Conservation (phyloP, 2,113 vertebrate species). For the Nothocercus julius region DNA sequence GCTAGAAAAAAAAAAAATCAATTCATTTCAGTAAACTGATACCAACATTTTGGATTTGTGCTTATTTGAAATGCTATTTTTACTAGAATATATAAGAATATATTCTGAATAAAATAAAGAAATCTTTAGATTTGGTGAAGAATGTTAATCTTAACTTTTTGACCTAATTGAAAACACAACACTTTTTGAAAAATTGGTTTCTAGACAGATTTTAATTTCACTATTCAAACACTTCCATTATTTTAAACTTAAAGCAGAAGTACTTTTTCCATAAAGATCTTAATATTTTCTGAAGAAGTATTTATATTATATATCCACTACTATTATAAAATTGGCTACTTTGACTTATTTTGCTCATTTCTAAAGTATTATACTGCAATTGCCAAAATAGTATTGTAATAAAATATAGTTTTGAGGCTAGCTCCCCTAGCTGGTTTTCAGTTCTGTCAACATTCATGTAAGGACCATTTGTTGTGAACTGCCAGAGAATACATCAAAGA, state of each 20-base stretch:
- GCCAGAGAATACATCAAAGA: slow-evolving; percentile 26
- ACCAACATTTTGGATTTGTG: fast-evolving
- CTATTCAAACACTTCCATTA: not conserved
- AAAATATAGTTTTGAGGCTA: not conserved
- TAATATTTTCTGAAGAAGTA: not conserved
- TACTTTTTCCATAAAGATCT: not conserved
- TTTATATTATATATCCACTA: not conserved
- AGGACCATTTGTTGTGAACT: slow-evolving; percentile 12
- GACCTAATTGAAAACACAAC: not conserved
- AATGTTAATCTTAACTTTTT: not conserved
- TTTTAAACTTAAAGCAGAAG: not conserved
- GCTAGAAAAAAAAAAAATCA: not conserved
- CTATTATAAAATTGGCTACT: not conserved
- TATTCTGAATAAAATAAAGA: not conserved
- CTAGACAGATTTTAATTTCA: not conserved
- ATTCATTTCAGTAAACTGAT: not conserved
- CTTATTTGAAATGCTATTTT: not conserved
- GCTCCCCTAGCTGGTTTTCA: not conserved
- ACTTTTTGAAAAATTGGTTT: not conserved
- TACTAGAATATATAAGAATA: not conserved
- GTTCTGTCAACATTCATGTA: not conserved
- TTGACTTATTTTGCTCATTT: not conserved
- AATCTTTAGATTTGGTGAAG: not conserved
- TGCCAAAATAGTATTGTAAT: not conserved
- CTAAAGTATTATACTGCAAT: not conserved